phyloP scores from a whole-genome alignment of 1,140 invertebrate species.

The Myzus persicae region DNA sequence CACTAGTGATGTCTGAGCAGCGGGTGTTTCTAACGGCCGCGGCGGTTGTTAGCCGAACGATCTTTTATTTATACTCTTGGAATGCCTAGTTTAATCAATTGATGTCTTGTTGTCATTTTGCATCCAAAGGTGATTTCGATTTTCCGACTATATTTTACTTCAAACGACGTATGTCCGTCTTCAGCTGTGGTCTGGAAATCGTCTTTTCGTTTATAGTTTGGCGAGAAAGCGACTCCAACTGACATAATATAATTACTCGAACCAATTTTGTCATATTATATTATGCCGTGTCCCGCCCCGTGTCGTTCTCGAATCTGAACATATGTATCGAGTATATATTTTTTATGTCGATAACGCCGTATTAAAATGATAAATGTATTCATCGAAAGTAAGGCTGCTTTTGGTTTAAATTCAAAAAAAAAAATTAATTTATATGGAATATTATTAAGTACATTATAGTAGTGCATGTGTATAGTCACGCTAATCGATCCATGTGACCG shows the following conservation, averaged over 20 bases:
- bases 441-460: too few relatives aligned
- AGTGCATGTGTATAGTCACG: neutral
- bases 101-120: neutral
- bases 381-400: neutral
- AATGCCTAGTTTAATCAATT: neutral
- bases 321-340: neutral
- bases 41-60: neutral
- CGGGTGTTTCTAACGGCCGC: neutral
- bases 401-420: neutral
- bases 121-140: neutral
- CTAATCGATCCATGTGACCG: neutral
- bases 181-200: too few relatives aligned
- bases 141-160: neutral
- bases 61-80: neutral
- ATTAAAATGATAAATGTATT: neutral
- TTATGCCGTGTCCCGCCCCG: neutral
- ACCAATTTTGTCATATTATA: neutral
- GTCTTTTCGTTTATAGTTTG: neutral
- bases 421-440: too few relatives aligned
- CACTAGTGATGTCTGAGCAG: neutral
- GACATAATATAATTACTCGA: neutral
- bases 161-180: neutral
- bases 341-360: neutral
- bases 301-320: neutral
- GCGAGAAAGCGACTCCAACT: neutral